phyloP scores from a whole-genome alignment of 2,888 invertebrate species.

The Andrena camellia region DNA sequence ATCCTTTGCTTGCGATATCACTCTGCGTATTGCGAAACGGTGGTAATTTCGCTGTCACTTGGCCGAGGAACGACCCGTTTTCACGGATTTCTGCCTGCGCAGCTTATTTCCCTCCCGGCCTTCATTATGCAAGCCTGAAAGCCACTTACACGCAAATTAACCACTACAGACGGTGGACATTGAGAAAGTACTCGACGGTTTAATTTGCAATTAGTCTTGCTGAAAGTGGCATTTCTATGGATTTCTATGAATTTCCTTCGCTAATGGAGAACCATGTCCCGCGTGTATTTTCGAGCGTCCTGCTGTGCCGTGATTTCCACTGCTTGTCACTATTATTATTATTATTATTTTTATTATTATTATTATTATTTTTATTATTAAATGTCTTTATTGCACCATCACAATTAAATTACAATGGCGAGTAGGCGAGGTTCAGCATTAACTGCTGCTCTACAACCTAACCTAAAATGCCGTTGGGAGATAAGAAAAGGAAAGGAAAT shows the following conservation, averaged over 20 bases:
- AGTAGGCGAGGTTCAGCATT: too few species aligned
- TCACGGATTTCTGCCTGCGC: not conserved
- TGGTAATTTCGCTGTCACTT: not conserved
- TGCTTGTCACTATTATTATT: not conserved
- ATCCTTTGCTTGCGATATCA: slow-evolving; percentile 1
- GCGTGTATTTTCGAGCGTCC: not conserved
- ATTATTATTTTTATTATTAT: too few species aligned
- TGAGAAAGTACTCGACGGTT: slow-evolving; percentile 9
- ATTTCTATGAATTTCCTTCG: not conserved
- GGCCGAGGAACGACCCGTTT: not conserved
- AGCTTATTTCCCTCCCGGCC: not conserved
- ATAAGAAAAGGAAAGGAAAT: too few species aligned
- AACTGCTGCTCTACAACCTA: too few species aligned
- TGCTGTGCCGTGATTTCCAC: slow-evolving; percentile 19
- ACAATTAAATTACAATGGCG: too few species aligned
- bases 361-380: too few species aligned
- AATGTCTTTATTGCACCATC: too few species aligned
- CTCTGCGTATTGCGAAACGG: slow-evolving; percentile 16
- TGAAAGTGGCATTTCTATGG: not conserved
- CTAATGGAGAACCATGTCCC: not conserved
- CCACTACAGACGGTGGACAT: not conserved
- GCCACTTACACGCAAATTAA: not conserved
- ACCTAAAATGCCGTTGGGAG: too few species aligned
- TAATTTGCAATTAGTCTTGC: not conserved
- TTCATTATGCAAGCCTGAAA: not conserved